These are phyloP conservation scores for Priocnemis perturbator DNA, from an alignment of 2,888 invertebrate genomes.

Conservation along the genomic window DNA sequence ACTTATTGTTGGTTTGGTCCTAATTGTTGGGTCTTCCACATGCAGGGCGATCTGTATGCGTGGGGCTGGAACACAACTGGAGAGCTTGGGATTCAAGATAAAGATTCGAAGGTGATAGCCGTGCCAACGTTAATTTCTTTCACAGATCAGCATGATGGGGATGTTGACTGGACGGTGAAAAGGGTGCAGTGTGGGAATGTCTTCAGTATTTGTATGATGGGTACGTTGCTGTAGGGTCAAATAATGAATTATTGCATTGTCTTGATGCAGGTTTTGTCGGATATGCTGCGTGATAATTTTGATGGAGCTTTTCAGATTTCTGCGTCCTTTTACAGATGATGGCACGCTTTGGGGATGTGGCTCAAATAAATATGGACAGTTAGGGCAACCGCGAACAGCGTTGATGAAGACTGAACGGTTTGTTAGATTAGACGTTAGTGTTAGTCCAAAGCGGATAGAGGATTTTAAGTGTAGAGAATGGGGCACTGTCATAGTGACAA, in stretches of 20 bases:
- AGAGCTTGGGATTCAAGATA: conserved; percentile 83
- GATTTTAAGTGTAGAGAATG: conserved; percentile 72
- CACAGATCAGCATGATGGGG: conserved; percentile 51
- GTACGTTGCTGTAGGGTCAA: conserved; percentile 65
- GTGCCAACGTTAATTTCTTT: conserved; percentile 77
- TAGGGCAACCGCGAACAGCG: conserved; percentile 75
- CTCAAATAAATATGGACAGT: conserved; percentile 89
- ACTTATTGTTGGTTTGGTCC: no score
- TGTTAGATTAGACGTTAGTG: conserved; percentile 54
- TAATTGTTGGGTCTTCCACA: no score
- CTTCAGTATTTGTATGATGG: conserved; percentile 83
- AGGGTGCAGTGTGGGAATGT: conserved; percentile 85
- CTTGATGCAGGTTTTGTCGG: conserved; percentile 2
- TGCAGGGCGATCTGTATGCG: conserved; percentile 86
- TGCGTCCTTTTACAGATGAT: conserved; percentile 76
- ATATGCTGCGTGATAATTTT: not conserved
- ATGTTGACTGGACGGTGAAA: conserved; percentile 70
- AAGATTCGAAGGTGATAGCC: conserved; percentile 75
- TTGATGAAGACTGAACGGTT: conserved; percentile 53
- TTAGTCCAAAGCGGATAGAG: conserved; percentile 44
- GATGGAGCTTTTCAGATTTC: not conserved
- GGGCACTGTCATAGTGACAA: conserved; percentile 65
- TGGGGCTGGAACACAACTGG: conserved; percentile 96
- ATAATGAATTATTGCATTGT: not conserved
- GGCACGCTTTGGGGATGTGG: conserved; percentile 85